Conservation (phyloP, 2,113 vertebrate genomes). For the Tychaedon coryphoeus region DNA sequence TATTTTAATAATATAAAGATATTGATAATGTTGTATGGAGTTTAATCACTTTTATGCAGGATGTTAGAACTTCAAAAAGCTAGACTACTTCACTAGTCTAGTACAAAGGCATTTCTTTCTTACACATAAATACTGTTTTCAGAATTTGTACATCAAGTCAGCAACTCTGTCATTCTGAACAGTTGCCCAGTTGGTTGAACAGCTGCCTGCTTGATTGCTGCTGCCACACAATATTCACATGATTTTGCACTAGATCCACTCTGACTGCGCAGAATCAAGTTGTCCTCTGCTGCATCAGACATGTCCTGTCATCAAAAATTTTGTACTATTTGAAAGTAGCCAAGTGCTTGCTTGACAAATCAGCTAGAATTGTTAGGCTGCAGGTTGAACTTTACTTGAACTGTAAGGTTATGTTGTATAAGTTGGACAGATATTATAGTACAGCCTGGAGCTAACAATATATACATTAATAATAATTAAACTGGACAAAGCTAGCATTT, state of each 20-base stretch:
- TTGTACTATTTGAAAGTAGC: not conserved
- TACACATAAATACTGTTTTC: not conserved
- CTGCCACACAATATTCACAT: not conserved
- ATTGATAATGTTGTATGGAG: not conserved
- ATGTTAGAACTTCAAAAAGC: not conserved
- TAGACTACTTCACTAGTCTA: not conserved
- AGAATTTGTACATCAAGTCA: not conserved
- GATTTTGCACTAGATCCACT: not conserved
- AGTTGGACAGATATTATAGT: not conserved
- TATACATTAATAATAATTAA: not conserved
- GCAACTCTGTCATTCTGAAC: not conserved
- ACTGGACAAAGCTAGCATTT: not conserved
- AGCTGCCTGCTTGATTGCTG: not conserved
- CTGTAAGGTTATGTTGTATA: not conserved
- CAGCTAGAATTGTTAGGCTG: not conserved
- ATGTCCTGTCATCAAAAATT: not conserved
- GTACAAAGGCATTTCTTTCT: not conserved
- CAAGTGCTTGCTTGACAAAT: not conserved
- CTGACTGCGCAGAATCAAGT: not conserved
- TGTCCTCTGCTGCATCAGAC: not conserved
- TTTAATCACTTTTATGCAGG: not conserved
- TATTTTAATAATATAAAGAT: not conserved
- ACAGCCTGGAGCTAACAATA: not conserved
- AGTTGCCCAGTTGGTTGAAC: not conserved
- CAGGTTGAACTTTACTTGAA: not conserved